These are phyloP conservation scores for Hiodon tergisus DNA, from an alignment of 2,113 vertebrate species.

Conservation along the genomic window DNA sequence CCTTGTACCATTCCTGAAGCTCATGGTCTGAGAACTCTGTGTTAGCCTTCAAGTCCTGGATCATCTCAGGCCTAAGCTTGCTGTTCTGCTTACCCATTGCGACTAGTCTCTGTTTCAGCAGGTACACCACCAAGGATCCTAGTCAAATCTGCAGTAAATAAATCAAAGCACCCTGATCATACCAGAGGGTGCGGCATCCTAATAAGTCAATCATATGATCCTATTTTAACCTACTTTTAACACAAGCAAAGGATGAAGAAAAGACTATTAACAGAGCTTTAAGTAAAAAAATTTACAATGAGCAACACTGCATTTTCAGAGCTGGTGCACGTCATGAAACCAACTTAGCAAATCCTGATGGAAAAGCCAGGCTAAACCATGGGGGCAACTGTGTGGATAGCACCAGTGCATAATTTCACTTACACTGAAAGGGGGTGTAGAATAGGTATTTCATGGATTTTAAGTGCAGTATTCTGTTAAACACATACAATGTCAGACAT, in stretches of 20 bases:
- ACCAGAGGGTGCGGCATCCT: background rate
- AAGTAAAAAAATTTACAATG: too few species aligned
- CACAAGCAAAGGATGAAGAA: background rate
- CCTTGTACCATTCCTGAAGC: constrained; percentile 97
- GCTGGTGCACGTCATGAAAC: too few species aligned
- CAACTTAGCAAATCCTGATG: too few species aligned
- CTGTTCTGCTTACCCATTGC: constrained; percentile 98
- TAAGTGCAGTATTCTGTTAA: too few species aligned
- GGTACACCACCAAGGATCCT: constrained; percentile 38
- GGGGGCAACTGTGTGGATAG: too few species aligned
- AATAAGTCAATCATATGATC: background rate
- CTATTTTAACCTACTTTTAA: background rate
- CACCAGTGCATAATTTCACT: too few species aligned
- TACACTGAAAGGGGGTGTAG: too few species aligned
- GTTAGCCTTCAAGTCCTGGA: constrained; percentile 93
- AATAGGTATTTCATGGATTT: too few species aligned
- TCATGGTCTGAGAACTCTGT: constrained; percentile 96
- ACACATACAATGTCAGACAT: too few species aligned
- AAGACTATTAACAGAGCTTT: background rate
- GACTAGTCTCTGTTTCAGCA: constrained; percentile 37
- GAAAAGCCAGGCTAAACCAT: too few species aligned
- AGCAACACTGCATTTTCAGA: too few species aligned
- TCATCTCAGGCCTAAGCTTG: constrained; percentile 94
- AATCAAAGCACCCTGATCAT: constrained; percentile 1
- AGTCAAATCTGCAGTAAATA: constrained; percentile 39